A percentile compares a stretch with the other conserved stretches of the same genome.
These are phyloP conservation scores for Bagarius yarrelli DNA, from an alignment of 2,113 vertebrate genomes.

Conservation along the genomic window DNA sequence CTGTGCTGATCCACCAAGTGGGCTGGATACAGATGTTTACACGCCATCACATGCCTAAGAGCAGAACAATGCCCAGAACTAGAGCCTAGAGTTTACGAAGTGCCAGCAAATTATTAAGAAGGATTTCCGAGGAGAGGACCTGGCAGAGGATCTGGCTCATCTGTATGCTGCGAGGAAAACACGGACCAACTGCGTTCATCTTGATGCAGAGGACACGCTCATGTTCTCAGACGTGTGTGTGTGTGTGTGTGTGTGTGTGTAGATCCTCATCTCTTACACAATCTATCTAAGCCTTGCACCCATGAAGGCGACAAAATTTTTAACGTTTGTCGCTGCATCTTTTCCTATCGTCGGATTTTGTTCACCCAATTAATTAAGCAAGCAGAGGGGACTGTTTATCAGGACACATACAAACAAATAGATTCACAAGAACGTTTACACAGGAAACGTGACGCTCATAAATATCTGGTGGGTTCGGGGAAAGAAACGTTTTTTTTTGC, in stretches of 20 bases:
- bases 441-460: not conserved
- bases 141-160: constrained; percentile 36
- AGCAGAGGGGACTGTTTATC: not conserved
- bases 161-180: constrained; percentile 32
- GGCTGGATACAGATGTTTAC: too few relatives aligned
- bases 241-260: not conserved
- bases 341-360: not conserved
- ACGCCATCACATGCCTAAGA: too few relatives aligned
- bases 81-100: constrained; percentile 45
- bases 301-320: not conserved
- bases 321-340: not conserved
- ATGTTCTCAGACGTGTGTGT: not conserved
- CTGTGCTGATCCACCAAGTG: too few relatives aligned
- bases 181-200: constrained; percentile 43
- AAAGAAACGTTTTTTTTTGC: not conserved
- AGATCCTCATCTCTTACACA: constrained; percentile 39
- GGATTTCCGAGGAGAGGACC: constrained; percentile 37
- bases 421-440: not conserved
- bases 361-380: not conserved
- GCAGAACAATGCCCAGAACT: too few relatives aligned
- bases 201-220: constrained; percentile 34
- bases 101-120: constrained; percentile 40
- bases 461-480: not conserved
- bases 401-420: not conserved
- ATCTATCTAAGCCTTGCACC: not conserved